Percentiles rank a stretch among this genome's conserved stretches.
These are phyloP conservation scores for Glaucidium brasilianum DNA, from an alignment of 2,113 vertebrate species.

Conservation along the genomic window DNA sequence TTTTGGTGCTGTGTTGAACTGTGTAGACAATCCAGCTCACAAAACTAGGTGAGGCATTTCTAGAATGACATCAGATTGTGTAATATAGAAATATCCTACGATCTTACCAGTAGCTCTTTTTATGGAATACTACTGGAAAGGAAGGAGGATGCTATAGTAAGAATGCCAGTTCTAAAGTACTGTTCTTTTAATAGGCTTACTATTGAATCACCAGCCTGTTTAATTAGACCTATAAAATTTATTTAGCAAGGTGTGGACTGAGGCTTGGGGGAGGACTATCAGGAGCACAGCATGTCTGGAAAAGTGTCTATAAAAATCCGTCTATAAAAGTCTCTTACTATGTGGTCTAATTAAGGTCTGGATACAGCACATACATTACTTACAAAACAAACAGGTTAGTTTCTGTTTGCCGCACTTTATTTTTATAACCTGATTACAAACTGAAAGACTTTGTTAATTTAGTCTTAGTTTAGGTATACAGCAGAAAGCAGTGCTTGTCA, in stretches of 20 bases:
- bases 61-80: background rate
- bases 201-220: slow-evolving; percentile 46
- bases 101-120: background rate
- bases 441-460: slow-evolving; percentile 53
- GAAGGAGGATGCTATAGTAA: background rate
- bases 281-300: slow-evolving; percentile 39
- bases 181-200: slow-evolving; percentile 35
- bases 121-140: background rate
- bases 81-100: background rate
- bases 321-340: slow-evolving; percentile 50
- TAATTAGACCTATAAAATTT: slow-evolving; percentile 55
- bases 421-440: slow-evolving; percentile 71
- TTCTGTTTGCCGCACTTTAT: slow-evolving; percentile 57
- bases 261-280: slow-evolving; percentile 31
- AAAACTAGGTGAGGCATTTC: background rate
- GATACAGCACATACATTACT: slow-evolving; percentile 29
- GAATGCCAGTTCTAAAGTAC: background rate
- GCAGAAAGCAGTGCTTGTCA: slow-evolving; percentile 19
- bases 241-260: slow-evolving; percentile 45
- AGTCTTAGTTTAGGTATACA: background rate
- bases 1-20: background rate
- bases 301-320: slow-evolving; percentile 48
- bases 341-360: slow-evolving; percentile 64
- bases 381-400: slow-evolving; percentile 57
- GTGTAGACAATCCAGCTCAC: background rate